A percentile compares a stretch with the other conserved stretches of the same genome.
Evolutionary conservation across 2,113 vertebrate genomes (phyloP).

Genomic region (Chlamydotis undulata): DNA sequence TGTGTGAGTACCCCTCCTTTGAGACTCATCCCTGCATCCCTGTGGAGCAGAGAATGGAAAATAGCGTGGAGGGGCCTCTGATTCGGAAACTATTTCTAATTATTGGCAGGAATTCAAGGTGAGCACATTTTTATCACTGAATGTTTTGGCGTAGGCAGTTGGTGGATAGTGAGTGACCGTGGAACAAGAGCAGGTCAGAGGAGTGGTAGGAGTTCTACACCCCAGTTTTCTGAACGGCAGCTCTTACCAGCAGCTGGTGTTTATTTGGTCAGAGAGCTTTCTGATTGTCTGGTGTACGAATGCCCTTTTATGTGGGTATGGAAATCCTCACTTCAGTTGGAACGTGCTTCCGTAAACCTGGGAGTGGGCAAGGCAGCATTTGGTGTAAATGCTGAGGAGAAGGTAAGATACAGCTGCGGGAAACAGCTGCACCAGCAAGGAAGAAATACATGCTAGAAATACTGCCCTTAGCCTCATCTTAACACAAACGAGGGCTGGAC

Average conservation of each 20-base stretch:
- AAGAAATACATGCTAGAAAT: not conserved
- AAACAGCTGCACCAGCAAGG: not conserved
- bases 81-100: not conserved
- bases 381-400: not conserved
- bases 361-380: not conserved
- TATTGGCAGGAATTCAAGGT: not conserved
- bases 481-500: not conserved
- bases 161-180: not conserved
- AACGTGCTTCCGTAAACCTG: not conserved
- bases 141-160: not conserved
- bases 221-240: not conserved
- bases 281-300: not conserved
- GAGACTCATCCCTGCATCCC: not conserved
- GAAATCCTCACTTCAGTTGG: not conserved
- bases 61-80: not conserved
- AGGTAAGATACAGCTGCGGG: not conserved
- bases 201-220: not conserved
- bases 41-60: not conserved
- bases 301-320: fast-evolving
- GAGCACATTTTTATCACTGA: not conserved
- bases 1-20: not conserved
- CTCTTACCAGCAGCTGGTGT: not conserved
- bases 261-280: not conserved
- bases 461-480: not conserved
- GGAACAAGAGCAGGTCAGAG: not conserved